phyloP scores from a whole-genome alignment of 35 echinoderm and acorn worm species.

The Heliocidaris tuberculata region DNA sequence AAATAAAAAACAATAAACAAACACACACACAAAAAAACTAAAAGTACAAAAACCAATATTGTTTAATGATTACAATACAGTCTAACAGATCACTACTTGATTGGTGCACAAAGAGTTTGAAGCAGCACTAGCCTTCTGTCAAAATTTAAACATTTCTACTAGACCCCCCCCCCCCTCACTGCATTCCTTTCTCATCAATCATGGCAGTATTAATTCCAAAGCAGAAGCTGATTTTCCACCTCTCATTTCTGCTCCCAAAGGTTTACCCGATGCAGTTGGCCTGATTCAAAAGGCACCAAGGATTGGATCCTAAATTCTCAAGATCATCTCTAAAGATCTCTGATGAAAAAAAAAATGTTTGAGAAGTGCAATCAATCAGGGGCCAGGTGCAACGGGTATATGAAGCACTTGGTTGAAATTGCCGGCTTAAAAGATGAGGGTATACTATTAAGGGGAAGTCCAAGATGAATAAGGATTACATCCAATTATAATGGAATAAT shows the following conservation, averaged over 20 bases:
- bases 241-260: not conserved
- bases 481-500: not conserved
- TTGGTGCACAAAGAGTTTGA: not conserved
- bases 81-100: no score
- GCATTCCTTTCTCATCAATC: not conserved
- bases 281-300: not conserved
- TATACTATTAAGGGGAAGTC: not conserved
- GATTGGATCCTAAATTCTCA: not conserved
- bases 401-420: not conserved
- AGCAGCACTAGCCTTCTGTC: not conserved
- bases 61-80: no score
- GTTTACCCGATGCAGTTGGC: slow-evolving; percentile 8
- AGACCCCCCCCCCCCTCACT: not conserved
- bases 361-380: not conserved
- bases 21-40: no score
- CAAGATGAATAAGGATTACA: not conserved
- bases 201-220: not conserved
- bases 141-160: not conserved
- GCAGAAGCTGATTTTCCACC: not conserved
- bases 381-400: not conserved
- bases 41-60: no score
- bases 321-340: not conserved
- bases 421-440: not conserved
- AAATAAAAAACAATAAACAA: no score
- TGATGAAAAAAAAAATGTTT: not conserved